Evolutionary conservation across 1,140 invertebrate genomes (phyloP).

Genomic region (Himalopsyche phryganea): DNA sequence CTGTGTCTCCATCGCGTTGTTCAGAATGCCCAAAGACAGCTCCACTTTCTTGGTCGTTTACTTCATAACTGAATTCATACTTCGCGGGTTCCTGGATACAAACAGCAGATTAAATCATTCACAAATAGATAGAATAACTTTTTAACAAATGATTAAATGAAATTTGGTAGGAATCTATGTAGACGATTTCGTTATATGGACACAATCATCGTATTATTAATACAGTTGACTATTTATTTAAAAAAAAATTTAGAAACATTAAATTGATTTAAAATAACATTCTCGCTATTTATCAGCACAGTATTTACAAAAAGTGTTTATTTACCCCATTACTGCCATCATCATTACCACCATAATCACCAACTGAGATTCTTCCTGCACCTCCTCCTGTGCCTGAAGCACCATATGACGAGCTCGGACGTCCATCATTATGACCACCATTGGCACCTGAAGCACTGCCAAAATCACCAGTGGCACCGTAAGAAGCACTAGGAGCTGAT

Average conservation of each 20-base stretch:
- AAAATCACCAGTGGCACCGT: too few relatives aligned
- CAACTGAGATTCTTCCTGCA: conserved; percentile 15
- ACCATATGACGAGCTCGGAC: conserved; percentile 38
- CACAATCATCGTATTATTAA: too few relatives aligned
- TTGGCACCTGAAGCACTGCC: conserved; percentile 37
- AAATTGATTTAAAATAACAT: too few relatives aligned
- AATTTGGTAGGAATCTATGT: too few relatives aligned
- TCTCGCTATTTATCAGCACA: too few relatives aligned
- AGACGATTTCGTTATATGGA: too few relatives aligned
- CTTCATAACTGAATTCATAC: conserved; percentile 82
- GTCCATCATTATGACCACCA: conserved; percentile 31
- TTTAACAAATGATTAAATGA: too few relatives aligned
- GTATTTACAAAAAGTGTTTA: too few relatives aligned
- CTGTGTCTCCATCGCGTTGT: conserved; percentile 71
- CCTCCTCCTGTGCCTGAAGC: conserved; percentile 17
- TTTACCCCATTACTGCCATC: conserved; percentile 41
- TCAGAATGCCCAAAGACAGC: conserved; percentile 79
- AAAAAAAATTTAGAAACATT: too few relatives aligned
- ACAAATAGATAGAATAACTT: too few relatives aligned
- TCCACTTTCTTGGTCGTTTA: conserved; percentile 72
- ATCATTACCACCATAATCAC: conserved; percentile 37
- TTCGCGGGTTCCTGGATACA: conserved; percentile 71
- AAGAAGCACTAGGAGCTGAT: conserved; percentile 33
- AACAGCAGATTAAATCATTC: too few relatives aligned
- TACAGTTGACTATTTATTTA: too few relatives aligned